Percentiles rank a stretch among this genome's conserved stretches.
These are phyloP conservation scores for Oedothorax gibbosus DNA, from an alignment of 1,140 invertebrate genomes.

Conservation along the genomic window DNA sequence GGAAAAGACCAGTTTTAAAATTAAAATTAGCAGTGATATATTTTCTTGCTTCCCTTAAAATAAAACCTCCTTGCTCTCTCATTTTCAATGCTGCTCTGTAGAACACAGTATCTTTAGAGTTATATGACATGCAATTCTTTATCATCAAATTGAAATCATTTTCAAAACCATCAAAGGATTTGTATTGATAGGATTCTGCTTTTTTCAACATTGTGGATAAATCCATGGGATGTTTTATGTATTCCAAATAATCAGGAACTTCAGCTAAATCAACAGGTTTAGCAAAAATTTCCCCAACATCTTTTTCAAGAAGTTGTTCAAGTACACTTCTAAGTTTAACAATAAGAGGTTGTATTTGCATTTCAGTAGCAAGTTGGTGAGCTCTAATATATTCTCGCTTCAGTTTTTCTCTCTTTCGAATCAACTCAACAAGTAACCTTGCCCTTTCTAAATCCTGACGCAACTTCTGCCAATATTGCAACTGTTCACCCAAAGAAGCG, in stretches of 20 bases:
- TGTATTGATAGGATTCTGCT: constrained; percentile 82
- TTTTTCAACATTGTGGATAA: constrained; percentile 90
- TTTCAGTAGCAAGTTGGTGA: constrained; percentile 81
- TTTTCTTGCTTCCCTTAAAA: constrained; percentile 44
- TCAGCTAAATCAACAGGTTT: constrained; percentile 92
- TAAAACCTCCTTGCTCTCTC: constrained; percentile 78
- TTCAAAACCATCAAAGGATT: constrained; percentile 83
- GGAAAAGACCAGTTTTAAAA: constrained; percentile 53
- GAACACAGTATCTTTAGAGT: constrained; percentile 88
- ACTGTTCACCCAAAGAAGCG: constrained; percentile 78
- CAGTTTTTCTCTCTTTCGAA: constrained; percentile 93
- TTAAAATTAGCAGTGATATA: constrained; percentile 41
- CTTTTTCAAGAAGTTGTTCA: constrained; percentile 81
- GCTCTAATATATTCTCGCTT: constrained; percentile 80
- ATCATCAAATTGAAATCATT: constrained; percentile 94
- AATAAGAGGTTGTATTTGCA: constrained; percentile 80
- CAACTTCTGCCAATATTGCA: constrained; percentile 95
- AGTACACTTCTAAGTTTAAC: constrained; percentile 78
- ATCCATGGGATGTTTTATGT: constrained; percentile 96
- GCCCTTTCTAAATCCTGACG: constrained; percentile 95
- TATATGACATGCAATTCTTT: constrained; percentile 93
- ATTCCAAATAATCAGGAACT: constrained; percentile 91
- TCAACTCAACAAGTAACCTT: constrained; percentile 90
- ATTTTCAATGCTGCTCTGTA: constrained; percentile 87
- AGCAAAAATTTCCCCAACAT: constrained; percentile 89